phyloP scores from a whole-genome alignment of 2,888 invertebrate genomes.

The Dynastes tityus region DNA sequence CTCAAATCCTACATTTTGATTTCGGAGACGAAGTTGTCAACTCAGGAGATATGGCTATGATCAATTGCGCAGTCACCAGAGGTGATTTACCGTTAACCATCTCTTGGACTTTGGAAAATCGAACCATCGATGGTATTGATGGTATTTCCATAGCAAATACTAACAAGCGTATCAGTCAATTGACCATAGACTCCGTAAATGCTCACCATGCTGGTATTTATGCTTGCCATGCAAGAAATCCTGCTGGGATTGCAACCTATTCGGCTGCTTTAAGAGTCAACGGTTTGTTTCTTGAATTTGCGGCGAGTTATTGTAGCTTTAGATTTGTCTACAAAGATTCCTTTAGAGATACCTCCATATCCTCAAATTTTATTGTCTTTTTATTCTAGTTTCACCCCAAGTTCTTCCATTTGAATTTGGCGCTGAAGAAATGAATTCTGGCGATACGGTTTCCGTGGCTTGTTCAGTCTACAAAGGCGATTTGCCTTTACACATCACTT shows the following conservation, averaged over 20 bases:
- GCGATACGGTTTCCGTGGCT: constrained; percentile 78
- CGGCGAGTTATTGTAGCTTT: too few species aligned
- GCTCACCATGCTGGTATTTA: constrained; percentile 77
- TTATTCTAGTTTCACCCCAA: constrained; percentile 79
- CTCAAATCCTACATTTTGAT: constrained; percentile 81
- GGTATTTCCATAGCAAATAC: constrained; percentile 68
- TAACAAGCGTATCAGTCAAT: constrained; percentile 66
- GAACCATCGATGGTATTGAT: constrained; percentile 66
- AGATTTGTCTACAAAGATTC: too few species aligned
- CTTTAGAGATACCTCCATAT: too few species aligned
- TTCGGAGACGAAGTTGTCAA: constrained; percentile 83
- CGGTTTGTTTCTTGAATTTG: constrained; percentile 70
- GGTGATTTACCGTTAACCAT: constrained; percentile 83
- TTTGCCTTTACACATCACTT: constrained; percentile 78
- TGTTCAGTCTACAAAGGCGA: constrained; percentile 83
- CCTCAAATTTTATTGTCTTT: constrained; percentile 48
- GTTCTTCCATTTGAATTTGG: constrained; percentile 81
- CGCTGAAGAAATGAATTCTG: constrained; percentile 77
- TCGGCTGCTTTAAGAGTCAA: constrained; percentile 81
- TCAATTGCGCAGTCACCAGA: constrained; percentile 82
- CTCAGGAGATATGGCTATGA: constrained; percentile 83
- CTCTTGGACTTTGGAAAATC: constrained; percentile 72
- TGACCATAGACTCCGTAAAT: constrained; percentile 73
- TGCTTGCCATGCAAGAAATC: constrained; percentile 81
- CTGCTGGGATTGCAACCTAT: constrained; percentile 78